These are phyloP conservation scores for Dione vanillae DNA, from an alignment of 2,888 invertebrate genomes.

Conservation along the genomic window DNA sequence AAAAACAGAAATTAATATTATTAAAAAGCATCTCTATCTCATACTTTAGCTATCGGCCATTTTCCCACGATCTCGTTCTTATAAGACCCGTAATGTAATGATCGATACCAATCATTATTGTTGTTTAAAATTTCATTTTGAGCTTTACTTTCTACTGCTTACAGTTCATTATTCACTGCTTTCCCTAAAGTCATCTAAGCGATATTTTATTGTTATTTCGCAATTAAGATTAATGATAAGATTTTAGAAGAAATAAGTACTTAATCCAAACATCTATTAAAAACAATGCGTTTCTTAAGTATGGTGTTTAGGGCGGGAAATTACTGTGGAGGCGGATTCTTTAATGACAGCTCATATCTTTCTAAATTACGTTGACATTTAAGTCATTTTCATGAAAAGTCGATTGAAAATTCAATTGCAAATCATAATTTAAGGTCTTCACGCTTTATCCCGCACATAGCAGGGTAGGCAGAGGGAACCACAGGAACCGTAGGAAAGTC, in stretches of 20 bases:
- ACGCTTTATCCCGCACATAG: too few species aligned
- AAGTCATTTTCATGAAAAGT: background rate
- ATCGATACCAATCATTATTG: slow-evolving; percentile 75
- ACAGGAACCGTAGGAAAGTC: too few species aligned
- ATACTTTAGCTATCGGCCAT: slow-evolving; percentile 73
- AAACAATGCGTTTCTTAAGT: slow-evolving; percentile 70
- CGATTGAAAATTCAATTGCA: too few species aligned
- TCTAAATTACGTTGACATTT: slow-evolving; percentile 43
- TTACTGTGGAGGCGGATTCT: slow-evolving; percentile 66
- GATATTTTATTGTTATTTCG: slow-evolving; percentile 83
- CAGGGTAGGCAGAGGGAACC: too few species aligned
- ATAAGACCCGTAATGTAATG: slow-evolving; percentile 74
- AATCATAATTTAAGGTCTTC: too few species aligned
- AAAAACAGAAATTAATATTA: slow-evolving; percentile 34
- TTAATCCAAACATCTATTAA: slow-evolving; percentile 82
- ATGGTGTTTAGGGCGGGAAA: slow-evolving; percentile 69
- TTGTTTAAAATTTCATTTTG: slow-evolving; percentile 55
- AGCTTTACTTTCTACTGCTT: slow-evolving; percentile 59
- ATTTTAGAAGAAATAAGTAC: slow-evolving; percentile 79
- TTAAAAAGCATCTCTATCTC: slow-evolving; percentile 60
- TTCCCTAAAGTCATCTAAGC: slow-evolving; percentile 59
- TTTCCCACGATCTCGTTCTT: slow-evolving; percentile 83
- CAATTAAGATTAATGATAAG: slow-evolving; percentile 85
- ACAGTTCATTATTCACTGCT: slow-evolving; percentile 61
- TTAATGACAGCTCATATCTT: slow-evolving; percentile 44